Percentiles rank a stretch among this genome's conserved stretches.
Conservation (phyloP, 2,888 invertebrate species). For the Notodonta dromedarius region DNA sequence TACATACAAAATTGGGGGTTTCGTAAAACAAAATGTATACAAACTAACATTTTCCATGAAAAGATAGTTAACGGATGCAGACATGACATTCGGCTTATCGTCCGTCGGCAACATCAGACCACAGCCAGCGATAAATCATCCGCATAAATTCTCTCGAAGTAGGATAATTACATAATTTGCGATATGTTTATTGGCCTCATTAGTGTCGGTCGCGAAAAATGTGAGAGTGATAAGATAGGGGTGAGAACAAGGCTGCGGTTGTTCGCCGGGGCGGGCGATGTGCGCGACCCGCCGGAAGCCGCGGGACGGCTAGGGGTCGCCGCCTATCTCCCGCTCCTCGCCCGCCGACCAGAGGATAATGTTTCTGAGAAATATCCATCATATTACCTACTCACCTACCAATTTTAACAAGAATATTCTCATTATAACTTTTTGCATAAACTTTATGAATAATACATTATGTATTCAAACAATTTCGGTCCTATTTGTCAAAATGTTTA, state of each 20-base stretch:
- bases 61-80: constrained; percentile 15
- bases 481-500: too few species aligned
- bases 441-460: not conserved
- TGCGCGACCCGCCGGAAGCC: constrained; percentile 51
- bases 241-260: constrained; percentile 69
- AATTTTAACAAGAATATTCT: not conserved
- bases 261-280: constrained; percentile 45
- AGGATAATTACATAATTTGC: constrained; percentile 62
- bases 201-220: constrained; percentile 75
- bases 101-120: constrained; percentile 41
- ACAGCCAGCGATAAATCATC: constrained; percentile 47
- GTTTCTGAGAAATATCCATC: constrained; percentile 32
- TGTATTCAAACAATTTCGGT: too few species aligned
- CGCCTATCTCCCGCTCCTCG: constrained; percentile 37
- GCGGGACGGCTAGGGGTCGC: constrained; percentile 59
- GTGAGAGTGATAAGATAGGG: constrained; percentile 78
- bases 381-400: constrained; percentile 1
- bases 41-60: constrained; percentile 6
- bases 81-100: constrained; percentile 24
- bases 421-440: not conserved
- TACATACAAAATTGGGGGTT: not conserved
- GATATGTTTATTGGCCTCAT: constrained; percentile 71
- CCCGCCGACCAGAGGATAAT: constrained; percentile 30
- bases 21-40: constrained; percentile 3
- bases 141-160: constrained; percentile 52